Evolutionary conservation across 1,140 invertebrate genomes (phyloP), one percentile per base, ranked within the genome.

Genomic region (Anoplophora glabripennis): DNA sequence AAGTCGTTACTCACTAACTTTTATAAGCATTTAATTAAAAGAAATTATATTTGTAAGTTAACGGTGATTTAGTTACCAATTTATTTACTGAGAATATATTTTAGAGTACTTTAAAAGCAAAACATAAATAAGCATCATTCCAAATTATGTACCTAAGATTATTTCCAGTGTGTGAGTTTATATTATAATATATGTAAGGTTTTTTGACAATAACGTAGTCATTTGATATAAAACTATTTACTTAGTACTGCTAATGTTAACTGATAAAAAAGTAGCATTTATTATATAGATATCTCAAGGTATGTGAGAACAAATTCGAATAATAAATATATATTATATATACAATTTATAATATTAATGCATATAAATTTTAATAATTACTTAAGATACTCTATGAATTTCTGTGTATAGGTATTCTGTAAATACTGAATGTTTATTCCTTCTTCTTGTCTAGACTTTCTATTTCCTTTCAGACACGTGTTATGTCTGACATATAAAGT

Each of bases 171-270:
- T 73, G 69, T 66, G 66, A 69, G 65, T 58, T 67, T 69, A 59
- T 63, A 28, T 28, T 28, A 28, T 28, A 28, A 28, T 28, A 55
- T 61, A 65, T 68, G 37, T 52, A 71, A 69, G 61, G 65, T 74
- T 73, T 28, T 71, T 74, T 74, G 74, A 75, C 74, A 75, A 75
- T 75, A 75, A 75, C 61, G 68, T 75, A 75, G 70, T 67, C 67
- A 71, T 74, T 73, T 74, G 68, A 73, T 74, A 75, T 70, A 69
- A 70, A 68, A 64, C 62, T 69, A 71, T 66, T 66, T 70, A 68
- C 61, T 64, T 66, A 68, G 67, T 68, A 72, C 65, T 65, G 70
- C 71, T 71, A 70, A 70, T 66, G 64, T 71, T 73, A 72, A 70
- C 59, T 63, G 54, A 62, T 53, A 60, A 56, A 64, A 63, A 64